These are phyloP conservation scores for Tragelaphus oryx DNA, from an alignment of 2,797 vertebrate genomes.

Conservation along the genomic window DNA sequence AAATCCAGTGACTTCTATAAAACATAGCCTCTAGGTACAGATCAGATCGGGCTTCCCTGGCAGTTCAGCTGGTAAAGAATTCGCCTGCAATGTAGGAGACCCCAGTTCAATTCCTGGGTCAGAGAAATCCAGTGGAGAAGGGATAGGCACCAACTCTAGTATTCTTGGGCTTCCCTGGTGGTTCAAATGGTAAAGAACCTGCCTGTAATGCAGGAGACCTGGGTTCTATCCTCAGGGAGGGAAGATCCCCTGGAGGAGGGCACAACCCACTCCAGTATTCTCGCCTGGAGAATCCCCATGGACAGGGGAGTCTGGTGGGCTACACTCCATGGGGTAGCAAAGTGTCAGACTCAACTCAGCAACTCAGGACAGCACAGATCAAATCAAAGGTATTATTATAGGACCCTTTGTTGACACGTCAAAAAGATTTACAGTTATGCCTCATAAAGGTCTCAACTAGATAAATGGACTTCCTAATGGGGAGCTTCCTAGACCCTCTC, in stretches of 20 bases:
- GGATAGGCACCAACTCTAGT: background rate
- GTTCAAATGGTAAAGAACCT: background rate
- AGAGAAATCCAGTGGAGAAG: background rate
- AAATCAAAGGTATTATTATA: background rate
- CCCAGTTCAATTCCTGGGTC: background rate
- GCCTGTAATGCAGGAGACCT: background rate
- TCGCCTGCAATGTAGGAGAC: background rate
- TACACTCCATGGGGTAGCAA: background rate
- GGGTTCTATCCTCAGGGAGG: background rate
- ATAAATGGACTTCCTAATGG: background rate
- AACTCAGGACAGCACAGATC: background rate
- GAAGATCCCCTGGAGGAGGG: background rate
- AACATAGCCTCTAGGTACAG: background rate
- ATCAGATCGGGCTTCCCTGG: background rate
- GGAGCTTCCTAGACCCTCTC: background rate
- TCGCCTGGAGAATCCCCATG: background rate
- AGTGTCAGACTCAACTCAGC: background rate
- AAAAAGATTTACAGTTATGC: background rate
- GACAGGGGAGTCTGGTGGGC: background rate
- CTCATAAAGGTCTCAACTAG: background rate
- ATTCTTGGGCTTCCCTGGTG: background rate
- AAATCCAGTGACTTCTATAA: background rate
- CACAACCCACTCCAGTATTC: background rate
- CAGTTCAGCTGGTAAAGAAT: background rate
- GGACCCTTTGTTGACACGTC: background rate